These are phyloP conservation scores for Netelia virgata DNA, from an alignment of 2,888 invertebrate genomes.

Conservation along the genomic window DNA sequence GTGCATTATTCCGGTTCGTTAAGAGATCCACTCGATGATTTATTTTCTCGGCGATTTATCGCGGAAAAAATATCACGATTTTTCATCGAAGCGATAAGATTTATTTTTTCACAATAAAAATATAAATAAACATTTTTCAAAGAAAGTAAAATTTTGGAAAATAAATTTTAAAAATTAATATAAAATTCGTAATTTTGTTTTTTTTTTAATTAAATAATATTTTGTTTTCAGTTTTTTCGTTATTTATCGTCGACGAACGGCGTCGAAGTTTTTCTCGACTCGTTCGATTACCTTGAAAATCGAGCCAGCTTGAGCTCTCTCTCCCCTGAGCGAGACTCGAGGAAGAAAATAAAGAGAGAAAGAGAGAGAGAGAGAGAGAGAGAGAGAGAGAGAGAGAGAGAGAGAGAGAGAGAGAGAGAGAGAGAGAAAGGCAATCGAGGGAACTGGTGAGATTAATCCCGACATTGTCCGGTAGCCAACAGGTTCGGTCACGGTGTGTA, in stretches of 20 bases:
- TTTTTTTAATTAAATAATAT: slow-evolving; percentile 33
- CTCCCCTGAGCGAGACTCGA: neutral
- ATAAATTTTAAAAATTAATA: slow-evolving; percentile 9
- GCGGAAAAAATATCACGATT: too few species aligned
- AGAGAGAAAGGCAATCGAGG: slow-evolving; percentile 32
- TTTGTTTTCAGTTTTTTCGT: slow-evolving; percentile 17
- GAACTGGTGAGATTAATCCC: slow-evolving; percentile 56
- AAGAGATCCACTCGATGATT: too few species aligned
- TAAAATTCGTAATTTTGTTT: neutral
- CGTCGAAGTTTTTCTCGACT: slow-evolving; percentile 9
- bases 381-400: slow-evolving; percentile 29
- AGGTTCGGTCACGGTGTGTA: slow-evolving; percentile 70
- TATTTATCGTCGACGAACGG: too few species aligned
- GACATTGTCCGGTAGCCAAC: slow-evolving; percentile 72
- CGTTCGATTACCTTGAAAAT: slow-evolving; percentile 39
- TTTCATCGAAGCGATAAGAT: too few species aligned
- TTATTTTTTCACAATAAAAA: too few species aligned
- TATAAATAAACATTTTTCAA: too few species aligned
- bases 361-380: slow-evolving; percentile 24
- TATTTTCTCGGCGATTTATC: too few species aligned
- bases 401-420: slow-evolving; percentile 20
- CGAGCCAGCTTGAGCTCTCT: neutral
- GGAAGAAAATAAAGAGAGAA: slow-evolving; percentile 18
- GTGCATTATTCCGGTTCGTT: too few species aligned
- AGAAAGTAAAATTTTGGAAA: too few species aligned